Percentiles rank a stretch among this genome's conserved stretches.
Evolutionary conservation across 2,797 vertebrate genomes (phyloP).

Genomic region (Trematomus bernacchii): DNA sequence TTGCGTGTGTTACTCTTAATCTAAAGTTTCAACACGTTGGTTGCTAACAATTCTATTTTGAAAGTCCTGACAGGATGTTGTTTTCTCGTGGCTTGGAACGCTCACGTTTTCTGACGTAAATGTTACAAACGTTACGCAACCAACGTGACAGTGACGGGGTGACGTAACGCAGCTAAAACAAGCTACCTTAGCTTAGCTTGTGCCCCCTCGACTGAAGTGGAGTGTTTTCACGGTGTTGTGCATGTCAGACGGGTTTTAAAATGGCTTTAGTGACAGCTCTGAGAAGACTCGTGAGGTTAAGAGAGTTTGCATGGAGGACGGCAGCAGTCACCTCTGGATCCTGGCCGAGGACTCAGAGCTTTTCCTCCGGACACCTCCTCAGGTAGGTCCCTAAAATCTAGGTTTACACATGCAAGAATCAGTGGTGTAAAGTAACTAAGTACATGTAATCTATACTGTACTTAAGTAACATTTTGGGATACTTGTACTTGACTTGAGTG

Average conservation of each 20-base stretch:
- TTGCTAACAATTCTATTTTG: constrained; percentile 28
- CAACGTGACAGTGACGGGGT: constrained; percentile 55
- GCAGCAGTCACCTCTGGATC: not conserved
- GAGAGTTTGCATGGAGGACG: constrained; percentile 35
- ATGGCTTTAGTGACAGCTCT: constrained; percentile 70
- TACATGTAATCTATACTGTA: too few relatives aligned
- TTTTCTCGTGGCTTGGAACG: too few relatives aligned
- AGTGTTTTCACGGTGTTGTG: not conserved
- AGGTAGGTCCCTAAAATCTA: constrained; percentile 50
- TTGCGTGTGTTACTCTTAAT: too few relatives aligned
- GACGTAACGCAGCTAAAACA: constrained; percentile 47
- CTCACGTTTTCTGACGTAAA: not conserved
- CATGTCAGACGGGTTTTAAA: not conserved
- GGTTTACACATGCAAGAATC: not conserved
- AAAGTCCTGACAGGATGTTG: not conserved
- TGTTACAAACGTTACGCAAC: constrained; percentile 45
- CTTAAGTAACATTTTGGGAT: too few relatives aligned
- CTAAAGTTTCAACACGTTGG: fast-evolving
- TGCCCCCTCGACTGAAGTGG: not conserved
- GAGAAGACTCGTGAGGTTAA: constrained; percentile 46
- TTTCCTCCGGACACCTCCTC: constrained; percentile 44
- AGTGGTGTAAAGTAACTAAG: too few relatives aligned
- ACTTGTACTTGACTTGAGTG: too few relatives aligned
- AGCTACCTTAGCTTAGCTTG: constrained; percentile 27
- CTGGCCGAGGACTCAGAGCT: constrained; percentile 21